Evolutionary conservation across 2,113 vertebrate genomes (phyloP), one percentile per base, ranked within the genome.

Genomic region (Athene noctua): DNA sequence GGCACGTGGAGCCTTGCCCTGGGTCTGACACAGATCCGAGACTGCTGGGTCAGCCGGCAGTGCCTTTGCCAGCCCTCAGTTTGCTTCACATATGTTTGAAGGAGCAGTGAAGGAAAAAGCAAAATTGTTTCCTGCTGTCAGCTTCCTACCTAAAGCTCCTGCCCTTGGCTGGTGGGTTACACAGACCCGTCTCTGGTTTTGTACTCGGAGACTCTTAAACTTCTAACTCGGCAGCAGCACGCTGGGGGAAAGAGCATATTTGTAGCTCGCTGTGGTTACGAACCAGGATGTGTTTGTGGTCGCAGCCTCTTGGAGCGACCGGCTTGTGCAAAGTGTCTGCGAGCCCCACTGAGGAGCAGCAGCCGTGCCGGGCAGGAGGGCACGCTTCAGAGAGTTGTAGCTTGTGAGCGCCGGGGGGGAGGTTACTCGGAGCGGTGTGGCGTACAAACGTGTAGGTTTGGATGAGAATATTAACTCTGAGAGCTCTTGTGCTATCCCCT

Each of bases 121-220:
- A 18, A 30, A 32, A 55, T 75, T 46, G 32, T 74, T 90, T 40
- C 61, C 91, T 25, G 57, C 74, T 79, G 72, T 3, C 80, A 16
- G 46, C 55, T 67, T 68, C 87, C 72, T 62, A 9, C 30, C 34
- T 77, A 3, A 8, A 59, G 42, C 75, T 71, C 68, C 13, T n/a
- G 63, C 61, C 55, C 88, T 52, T 1, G 10, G 49, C 51, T 5
- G 2, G 51, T 1, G 3, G 14, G 14, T 71, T 3, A 2, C 54
- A 0, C 27, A 3, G 49, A 44, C 36, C n/a, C 11, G 0, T 0
- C 11, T 2, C 36, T 58, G 62, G 0, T 27, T 54, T 65, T 0
- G 23, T 4, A 82, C 62, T 29, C 4, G 1, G 88, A 26, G 26
- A 6, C 4, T 74, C 63, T 51, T 42, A 2, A 17, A 88, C 8